Conservation (phyloP, 2,888 invertebrate species). For the Tipula unca region DNA sequence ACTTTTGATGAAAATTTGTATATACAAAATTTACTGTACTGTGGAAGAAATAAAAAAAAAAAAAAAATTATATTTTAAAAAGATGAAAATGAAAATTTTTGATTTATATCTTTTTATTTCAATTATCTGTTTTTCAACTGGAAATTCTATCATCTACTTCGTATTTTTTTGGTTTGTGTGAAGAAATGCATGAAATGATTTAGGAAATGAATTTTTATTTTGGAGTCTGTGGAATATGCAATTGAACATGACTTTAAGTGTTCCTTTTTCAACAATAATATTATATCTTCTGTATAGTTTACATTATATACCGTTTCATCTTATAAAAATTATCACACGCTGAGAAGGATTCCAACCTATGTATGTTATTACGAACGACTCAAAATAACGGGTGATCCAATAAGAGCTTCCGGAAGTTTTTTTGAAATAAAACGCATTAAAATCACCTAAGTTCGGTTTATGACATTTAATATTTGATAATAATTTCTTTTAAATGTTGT, state of each 20-base stretch:
- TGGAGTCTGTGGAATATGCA: neutral
- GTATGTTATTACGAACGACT: too few species aligned
- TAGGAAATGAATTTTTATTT: neutral
- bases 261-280: neutral
- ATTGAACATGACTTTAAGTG: neutral
- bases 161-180: neutral
- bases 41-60: neutral
- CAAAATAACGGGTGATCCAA: too few species aligned
- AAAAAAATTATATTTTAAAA: neutral
- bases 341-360: too few species aligned
- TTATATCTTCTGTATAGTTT: too few species aligned
- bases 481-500: too few species aligned
- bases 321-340: too few species aligned
- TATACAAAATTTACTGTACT: neutral
- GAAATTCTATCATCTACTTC: constrained; percentile 8
- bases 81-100: constrained; percentile 14
- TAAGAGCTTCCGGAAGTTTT: too few species aligned
- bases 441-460: too few species aligned
- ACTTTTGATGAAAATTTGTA: constrained; percentile 8
- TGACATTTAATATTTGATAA: too few species aligned
- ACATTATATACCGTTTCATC: too few species aligned
- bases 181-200: neutral
- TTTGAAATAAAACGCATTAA: too few species aligned
- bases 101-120: constrained; percentile 8
- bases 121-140: constrained; percentile 14